Conservation (phyloP, 2,888 invertebrate species). For the Xestia ashworthii region DNA sequence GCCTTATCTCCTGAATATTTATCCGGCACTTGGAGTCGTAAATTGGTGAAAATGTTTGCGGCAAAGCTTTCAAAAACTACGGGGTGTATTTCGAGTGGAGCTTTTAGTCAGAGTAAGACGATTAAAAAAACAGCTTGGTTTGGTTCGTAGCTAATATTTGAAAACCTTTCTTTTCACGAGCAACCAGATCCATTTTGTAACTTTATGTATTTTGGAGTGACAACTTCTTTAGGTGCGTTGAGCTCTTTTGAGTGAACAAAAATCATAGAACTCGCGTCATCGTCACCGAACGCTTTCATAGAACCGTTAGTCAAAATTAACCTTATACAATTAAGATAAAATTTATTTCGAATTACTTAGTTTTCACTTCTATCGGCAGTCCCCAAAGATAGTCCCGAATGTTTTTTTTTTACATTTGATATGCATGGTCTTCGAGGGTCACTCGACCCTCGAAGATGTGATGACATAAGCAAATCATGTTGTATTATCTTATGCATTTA, state of each 20-base stretch:
- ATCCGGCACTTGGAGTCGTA: slow-evolving; percentile 28
- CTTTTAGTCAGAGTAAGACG: not conserved
- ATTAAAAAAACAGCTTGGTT: not conserved
- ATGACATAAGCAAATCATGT: not conserved
- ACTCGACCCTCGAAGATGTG: too few relatives aligned
- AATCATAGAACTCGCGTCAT: too few relatives aligned
- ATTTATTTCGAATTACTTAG: too few relatives aligned
- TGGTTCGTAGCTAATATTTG: not conserved
- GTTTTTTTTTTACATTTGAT: not conserved
- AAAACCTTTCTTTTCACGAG: not conserved
- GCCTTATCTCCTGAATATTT: slow-evolving; percentile 46
- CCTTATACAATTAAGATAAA: too few relatives aligned
- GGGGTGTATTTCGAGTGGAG: not conserved
- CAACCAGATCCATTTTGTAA: not conserved
- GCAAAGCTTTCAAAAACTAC: slow-evolving; percentile 4
- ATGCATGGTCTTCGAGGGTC: not conserved
- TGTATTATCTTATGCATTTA: not conserved
- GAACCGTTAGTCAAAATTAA: too few relatives aligned
- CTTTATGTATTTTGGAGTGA: not conserved
- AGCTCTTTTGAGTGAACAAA: too few relatives aligned
- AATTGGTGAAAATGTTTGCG: not conserved
- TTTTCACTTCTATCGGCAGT: too few relatives aligned
- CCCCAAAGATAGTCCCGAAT: too few relatives aligned
- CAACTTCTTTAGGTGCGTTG: too few relatives aligned
- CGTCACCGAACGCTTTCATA: too few relatives aligned